Conservation (phyloP, 2,888 invertebrate species). For the Endotricha flammealis region DNA sequence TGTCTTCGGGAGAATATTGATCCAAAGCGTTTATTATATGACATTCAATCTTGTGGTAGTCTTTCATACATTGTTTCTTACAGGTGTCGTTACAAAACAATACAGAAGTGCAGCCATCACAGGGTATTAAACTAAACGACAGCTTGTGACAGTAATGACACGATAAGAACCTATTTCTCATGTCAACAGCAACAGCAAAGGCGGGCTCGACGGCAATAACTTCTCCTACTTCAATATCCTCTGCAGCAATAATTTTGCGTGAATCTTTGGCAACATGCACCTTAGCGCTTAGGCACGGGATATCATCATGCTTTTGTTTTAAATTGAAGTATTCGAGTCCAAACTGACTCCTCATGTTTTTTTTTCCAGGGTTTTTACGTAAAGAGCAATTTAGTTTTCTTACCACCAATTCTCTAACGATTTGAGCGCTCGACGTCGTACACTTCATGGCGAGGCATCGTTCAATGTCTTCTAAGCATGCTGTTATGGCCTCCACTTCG, state of each 20-base stretch:
- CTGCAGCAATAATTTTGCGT: constrained; percentile 26
- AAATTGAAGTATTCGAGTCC: constrained; percentile 15
- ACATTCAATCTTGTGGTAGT: constrained; percentile 30
- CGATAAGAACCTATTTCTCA: constrained; percentile 5
- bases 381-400: constrained; percentile 16
- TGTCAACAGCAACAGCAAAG: constrained; percentile 19
- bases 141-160: constrained; percentile 31
- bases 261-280: constrained; percentile 19
- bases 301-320: constrained; percentile 10
- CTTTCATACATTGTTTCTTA: constrained; percentile 16
- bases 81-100: constrained; percentile 29
- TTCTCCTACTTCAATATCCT: constrained; percentile 28
- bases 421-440: constrained; percentile 25
- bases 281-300: constrained; percentile 24
- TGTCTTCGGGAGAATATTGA: neutral
- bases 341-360: neutral
- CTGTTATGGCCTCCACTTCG: constrained; percentile 15
- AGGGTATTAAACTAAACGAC: constrained; percentile 26
- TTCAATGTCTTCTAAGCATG: constrained; percentile 28
- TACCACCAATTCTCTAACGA: constrained; percentile 21
- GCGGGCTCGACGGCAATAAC: constrained; percentile 27
- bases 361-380: neutral
- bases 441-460: constrained; percentile 25
- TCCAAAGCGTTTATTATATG: constrained; percentile 8
- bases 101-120: constrained; percentile 24